Conservation (phyloP, 2,113 vertebrate genomes). For the Uropsilus gracilis region DNA sequence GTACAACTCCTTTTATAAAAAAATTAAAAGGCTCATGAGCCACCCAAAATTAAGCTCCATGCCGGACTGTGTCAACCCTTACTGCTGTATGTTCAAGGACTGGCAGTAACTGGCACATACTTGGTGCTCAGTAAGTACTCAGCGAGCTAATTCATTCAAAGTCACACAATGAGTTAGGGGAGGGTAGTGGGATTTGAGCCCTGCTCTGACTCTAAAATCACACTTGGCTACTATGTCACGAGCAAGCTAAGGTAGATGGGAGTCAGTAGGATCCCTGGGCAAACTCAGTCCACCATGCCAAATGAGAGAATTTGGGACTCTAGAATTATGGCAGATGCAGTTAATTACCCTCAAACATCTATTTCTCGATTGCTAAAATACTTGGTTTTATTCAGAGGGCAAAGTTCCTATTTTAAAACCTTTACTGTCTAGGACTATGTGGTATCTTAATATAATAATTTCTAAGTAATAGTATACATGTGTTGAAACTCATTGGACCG, state of each 20-base stretch:
- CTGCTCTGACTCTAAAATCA: neutral
- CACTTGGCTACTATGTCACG: neutral
- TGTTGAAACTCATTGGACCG: neutral
- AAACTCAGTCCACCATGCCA: neutral
- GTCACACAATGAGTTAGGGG: neutral
- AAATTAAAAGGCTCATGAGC: neutral
- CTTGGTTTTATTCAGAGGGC: neutral
- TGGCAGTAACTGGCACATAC: neutral
- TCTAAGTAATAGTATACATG: neutral
- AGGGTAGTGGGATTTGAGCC: neutral
- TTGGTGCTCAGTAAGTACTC: neutral
- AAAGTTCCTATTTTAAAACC: constrained; percentile 40
- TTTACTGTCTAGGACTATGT: neutral
- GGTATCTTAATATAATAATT: neutral
- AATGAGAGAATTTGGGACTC: neutral
- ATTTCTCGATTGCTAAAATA: neutral
- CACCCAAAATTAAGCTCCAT: neutral
- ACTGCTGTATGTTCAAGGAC: neutral
- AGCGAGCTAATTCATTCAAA: constrained; percentile 11
- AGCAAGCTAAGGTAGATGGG: neutral
- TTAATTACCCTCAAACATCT: neutral
- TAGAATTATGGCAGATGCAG: constrained; percentile 14
- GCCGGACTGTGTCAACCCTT: neutral
- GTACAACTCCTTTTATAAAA: constrained; percentile 2
- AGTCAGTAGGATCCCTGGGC: neutral